Base-by-base conservation (phyloP, 1,140 invertebrate genomes). In the Panulirus ornatus region DNA sequence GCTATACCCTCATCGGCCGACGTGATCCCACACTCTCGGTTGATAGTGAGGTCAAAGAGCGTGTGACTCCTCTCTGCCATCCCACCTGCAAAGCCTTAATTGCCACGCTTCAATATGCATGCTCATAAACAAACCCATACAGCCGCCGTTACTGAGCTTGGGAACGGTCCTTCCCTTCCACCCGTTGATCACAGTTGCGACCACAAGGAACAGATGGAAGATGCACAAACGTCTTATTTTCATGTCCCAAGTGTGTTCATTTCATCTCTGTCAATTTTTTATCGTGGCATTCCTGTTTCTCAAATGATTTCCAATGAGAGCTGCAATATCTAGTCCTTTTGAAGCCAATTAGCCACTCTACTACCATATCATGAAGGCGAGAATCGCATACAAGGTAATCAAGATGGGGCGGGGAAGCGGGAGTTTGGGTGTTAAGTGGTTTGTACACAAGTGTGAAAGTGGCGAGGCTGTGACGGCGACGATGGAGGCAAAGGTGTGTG, bases 401-500 rank as follows among this genome's bases (percentile, higher is more conserved):
- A 6, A 30, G 58, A 0, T n/a, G 2, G n/a, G n/a, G 27, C 11
- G 58, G 58, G 44, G 44, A 22, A 27, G 58, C n/a, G 3, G 27
- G 58, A 66, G 27, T 66, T 27, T 66, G 58, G 11, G 58, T 30
- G 58, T 30, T 66, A 30, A 27, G 11, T 8, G 9, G 14, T 2
- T 34, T 75, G 79, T 36, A n/a, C 30, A 36, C 54, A 82, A 82
- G 79, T 30, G 30, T 36, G 51, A 58, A 63, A 58, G 34, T 82
- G 3, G 79, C 22, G 1, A 9, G 51, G 30, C 30, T 8, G 27
- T 3, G 79, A 6, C 19, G 79, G 47, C 30, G 51, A 27, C 44
- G 51, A 38, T 30, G 79, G 79, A 58, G 79, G 79, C 79, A 82
- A 30, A 58, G 79, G 79, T 82, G 47, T 47, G 54, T 82, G 79